These are phyloP conservation scores for Pentamera pediparva DNA, from an alignment of 53 echinoderm and acorn worm genomes.

Conservation along the genomic window DNA sequence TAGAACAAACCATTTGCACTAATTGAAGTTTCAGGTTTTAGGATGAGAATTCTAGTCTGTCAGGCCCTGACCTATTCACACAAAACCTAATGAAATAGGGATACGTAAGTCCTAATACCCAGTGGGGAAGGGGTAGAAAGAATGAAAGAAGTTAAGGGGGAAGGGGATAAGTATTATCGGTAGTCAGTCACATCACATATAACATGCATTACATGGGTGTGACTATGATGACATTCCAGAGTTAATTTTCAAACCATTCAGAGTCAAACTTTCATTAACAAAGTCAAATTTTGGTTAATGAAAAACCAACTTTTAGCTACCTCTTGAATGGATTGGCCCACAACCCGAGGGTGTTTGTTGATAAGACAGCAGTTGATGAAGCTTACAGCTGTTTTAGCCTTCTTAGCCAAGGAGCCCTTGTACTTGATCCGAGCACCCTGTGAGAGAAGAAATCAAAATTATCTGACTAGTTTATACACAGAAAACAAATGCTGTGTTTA, in stretches of 20 bases:
- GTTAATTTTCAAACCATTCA: too few species aligned
- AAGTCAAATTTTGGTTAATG: too few species aligned
- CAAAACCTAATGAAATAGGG: too few species aligned
- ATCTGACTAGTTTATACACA: too few species aligned
- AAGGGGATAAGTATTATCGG: neutral
- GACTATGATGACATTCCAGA: too few species aligned
- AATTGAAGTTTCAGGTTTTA: too few species aligned
- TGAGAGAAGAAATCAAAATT: neutral
- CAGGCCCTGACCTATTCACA: too few species aligned
- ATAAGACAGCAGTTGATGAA: slow-evolving; percentile 53
- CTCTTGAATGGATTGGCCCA: slow-evolving; percentile 60
- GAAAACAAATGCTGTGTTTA: too few species aligned
- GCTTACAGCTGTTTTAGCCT: slow-evolving; percentile 31
- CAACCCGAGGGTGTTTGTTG: slow-evolving; percentile 54
- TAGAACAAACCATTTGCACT: too few species aligned
- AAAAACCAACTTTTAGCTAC: slow-evolving; percentile 28
- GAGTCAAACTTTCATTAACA: too few species aligned
- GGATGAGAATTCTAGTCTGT: too few species aligned
- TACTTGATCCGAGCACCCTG: neutral
- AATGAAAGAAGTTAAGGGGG: neutral
- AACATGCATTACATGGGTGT: neutral
- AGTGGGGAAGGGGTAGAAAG: neutral
- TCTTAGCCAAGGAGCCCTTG: slow-evolving; percentile 10
- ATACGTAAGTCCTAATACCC: too few species aligned
- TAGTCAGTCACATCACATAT: neutral